Conservation (phyloP, 2,888 invertebrate species). For the Caenorhabditis parvicauda region DNA sequence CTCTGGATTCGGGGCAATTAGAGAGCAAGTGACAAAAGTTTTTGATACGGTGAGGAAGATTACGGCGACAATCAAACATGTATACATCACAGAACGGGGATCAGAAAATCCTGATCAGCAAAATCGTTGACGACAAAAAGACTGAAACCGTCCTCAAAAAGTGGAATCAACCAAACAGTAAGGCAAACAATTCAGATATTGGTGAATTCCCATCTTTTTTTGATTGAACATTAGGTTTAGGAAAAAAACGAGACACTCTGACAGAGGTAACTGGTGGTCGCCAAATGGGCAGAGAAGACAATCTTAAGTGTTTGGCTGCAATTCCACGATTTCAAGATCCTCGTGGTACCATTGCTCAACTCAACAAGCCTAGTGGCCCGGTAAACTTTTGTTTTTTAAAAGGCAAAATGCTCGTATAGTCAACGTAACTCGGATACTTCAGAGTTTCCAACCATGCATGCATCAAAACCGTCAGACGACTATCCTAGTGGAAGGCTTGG, state of each 20-base stretch:
- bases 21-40: constrained; percentile 50
- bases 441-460: constrained; percentile 20
- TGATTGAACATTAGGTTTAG: constrained; percentile 8
- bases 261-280: constrained; percentile 40
- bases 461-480: constrained; percentile 42
- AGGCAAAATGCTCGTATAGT: too few species aligned
- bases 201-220: constrained; percentile 20
- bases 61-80: neutral
- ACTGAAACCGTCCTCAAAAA: constrained; percentile 42
- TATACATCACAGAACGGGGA: constrained; percentile 22
- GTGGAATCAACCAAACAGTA: constrained; percentile 43
- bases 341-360: constrained; percentile 26
- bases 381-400: too few species aligned
- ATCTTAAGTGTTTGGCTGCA: constrained; percentile 32
- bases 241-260: constrained; percentile 36
- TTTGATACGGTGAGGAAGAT: constrained; percentile 31
- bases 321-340: constrained; percentile 47
- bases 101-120: constrained; percentile 37
- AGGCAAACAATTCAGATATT: constrained; percentile 47
- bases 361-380: too few species aligned
- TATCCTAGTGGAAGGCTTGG: constrained; percentile 43
- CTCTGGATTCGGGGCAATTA: constrained; percentile 43
- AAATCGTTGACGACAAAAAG: constrained; percentile 50
- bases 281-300: constrained; percentile 39
- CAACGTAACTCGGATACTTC: constrained; percentile 1